Conservation (phyloP, 2,113 vertebrate genomes). For the Pedetes capensis region DNA sequence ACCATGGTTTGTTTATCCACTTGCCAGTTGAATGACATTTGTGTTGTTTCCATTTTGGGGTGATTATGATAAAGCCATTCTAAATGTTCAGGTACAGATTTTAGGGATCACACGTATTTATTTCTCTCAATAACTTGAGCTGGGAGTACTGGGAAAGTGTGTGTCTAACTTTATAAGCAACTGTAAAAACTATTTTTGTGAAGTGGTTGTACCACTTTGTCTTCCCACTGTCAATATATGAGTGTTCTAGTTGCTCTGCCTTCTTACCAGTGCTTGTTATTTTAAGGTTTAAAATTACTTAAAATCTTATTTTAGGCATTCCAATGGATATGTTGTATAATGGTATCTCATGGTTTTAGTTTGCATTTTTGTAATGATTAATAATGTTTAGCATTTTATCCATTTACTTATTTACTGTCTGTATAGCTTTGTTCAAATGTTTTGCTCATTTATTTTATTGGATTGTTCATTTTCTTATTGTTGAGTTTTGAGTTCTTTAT, state of each 20-base stretch:
- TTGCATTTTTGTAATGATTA: conserved; percentile 4
- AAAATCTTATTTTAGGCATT: background rate
- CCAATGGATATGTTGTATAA: background rate
- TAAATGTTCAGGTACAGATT: background rate
- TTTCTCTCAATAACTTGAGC: background rate
- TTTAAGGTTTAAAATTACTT: background rate
- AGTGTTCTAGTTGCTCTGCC: background rate
- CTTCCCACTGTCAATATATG: background rate
- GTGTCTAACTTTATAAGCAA: background rate
- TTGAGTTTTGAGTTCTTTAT: conserved; percentile 10
- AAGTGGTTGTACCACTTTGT: background rate
- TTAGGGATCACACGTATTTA: background rate
- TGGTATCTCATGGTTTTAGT: background rate
- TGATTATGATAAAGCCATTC: background rate
- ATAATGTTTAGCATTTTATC: background rate
- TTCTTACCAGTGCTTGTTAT: background rate
- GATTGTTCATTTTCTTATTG: background rate
- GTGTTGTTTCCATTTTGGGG: background rate
- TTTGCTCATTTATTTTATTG: background rate
- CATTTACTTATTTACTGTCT: background rate
- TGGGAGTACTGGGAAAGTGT: background rate
- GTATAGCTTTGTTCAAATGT: background rate
- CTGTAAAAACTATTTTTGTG: background rate
- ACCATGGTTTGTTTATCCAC: background rate
- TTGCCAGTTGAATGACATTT: background rate